Evolutionary conservation across 2,113 vertebrate species (phyloP).

Genomic region (Tachycineta bicolor): DNA sequence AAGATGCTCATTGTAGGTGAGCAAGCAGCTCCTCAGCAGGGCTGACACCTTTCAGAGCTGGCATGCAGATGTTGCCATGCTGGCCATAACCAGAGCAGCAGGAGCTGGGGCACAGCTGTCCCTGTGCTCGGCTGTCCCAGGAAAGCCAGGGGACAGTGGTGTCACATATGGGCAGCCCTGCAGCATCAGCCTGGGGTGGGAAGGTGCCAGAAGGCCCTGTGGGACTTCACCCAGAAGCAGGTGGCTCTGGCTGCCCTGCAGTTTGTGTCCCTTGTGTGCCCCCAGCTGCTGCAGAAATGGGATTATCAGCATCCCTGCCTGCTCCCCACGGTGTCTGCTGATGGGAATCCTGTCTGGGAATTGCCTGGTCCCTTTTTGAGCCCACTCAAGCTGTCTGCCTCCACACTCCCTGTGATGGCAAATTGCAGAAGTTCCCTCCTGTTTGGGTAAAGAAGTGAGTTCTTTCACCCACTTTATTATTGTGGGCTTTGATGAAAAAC

Average conservation of each 20-base stretch:
- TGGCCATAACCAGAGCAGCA: neutral
- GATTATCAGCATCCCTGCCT: neutral
- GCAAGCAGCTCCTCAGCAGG: neutral
- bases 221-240: neutral
- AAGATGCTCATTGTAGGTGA: neutral
- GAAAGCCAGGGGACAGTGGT: neutral
- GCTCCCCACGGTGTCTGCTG: rapidly evolving
- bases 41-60: neutral
- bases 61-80: neutral
- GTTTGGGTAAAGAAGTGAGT: neutral
- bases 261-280: neutral
- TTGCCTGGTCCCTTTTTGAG: neutral
- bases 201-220: neutral
- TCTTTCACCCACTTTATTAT: neutral
- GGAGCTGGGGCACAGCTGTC: neutral
- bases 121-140: neutral
- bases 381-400: neutral
- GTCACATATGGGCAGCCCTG: neutral
- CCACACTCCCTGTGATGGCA: neutral
- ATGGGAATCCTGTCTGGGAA: neutral
- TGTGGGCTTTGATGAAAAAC: neutral
- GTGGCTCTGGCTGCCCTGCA: neutral
- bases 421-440: neutral
- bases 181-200: neutral
- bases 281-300: neutral